Evolutionary conservation across 1,140 invertebrate species (phyloP), one percentile per base, ranked within the genome.

Genomic region (Scaptomyza graminum): DNA sequence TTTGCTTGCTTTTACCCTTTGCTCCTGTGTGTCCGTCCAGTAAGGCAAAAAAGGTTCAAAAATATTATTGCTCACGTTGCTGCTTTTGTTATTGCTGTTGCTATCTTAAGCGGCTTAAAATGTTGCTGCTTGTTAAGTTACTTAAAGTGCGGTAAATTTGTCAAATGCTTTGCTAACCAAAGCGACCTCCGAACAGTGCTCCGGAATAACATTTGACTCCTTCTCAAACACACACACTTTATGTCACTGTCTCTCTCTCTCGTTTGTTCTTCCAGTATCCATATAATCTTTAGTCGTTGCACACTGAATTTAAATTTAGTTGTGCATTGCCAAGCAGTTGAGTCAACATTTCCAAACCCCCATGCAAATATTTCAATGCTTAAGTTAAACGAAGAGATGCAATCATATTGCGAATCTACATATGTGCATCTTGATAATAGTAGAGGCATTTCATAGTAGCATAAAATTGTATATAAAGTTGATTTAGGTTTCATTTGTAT

Each of bases 111-210:
- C 51, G 44, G 64, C 70, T 73, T 73, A 73, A 73, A 62, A 68
- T 68, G 70, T 57, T 59, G 70, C 65, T 61, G 57, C 70, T 37
- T 68, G 70, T 50, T 61, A 62, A 68, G 70, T 50, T 62, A 57
- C 65, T 57, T 73, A 68, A 73, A 56, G 64, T 68, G 65, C 70
- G 64, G 51, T 52, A 68, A 67, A 73, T 73, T 73, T 73, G 65
- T 68, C 57, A 62, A 51, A 44, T 65, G 52, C 52, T 64, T 34
- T 18, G 31, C 56, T 39, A 54, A 49, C 57, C 66, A 44, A 50
- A 66, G 13, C 54, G 54, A 59, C 22, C 68, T 39, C 25, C 39
- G 16, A 47, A 50, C 15, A 51, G 13, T 12, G 28, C 13, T 16
- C 49, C 1, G 41, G 41, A 50, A 67, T 60, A 72, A 67, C 69